phyloP scores from a whole-genome alignment of 2,113 vertebrate genomes.

The Hyperopisus bebe region DNA sequence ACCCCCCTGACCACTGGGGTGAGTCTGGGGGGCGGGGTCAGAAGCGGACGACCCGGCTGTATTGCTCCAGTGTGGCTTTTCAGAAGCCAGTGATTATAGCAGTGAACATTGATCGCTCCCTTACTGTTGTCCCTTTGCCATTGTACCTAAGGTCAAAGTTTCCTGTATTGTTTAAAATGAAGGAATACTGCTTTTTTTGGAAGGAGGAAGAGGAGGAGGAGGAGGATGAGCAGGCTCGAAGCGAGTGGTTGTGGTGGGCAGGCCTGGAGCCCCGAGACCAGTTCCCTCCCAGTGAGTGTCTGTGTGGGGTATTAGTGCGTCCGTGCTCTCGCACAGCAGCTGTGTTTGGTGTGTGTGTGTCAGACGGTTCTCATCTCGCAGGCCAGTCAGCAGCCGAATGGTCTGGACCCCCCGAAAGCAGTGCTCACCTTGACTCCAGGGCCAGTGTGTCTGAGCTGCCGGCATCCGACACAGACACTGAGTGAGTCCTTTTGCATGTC shows the following conservation, averaged over 20 bases:
- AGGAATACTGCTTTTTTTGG: not conserved
- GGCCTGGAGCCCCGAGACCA: not conserved
- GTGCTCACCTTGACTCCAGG: slow-evolving; percentile 41
- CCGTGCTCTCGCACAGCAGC: not conserved
- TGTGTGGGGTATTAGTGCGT: not conserved
- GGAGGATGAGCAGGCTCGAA: not conserved
- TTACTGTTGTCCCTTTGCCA: not conserved
- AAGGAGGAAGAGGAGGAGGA: not conserved
- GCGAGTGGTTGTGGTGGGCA: not conserved
- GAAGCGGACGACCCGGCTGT: not conserved
- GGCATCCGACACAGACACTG: slow-evolving; percentile 56
- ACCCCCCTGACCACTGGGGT: not conserved
- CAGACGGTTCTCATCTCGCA: slow-evolving; percentile 12
- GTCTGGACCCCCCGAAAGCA: slow-evolving; percentile 39
- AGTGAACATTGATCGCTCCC: not conserved
- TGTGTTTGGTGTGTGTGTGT: not conserved
- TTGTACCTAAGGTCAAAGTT: not conserved
- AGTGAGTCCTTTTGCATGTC: slow-evolving; percentile 46
- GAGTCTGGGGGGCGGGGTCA: not conserved
- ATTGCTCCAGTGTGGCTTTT: not conserved
- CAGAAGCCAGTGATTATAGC: not conserved
- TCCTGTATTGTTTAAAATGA: not conserved
- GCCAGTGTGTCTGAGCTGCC: slow-evolving; percentile 48
- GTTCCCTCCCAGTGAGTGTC: not conserved
- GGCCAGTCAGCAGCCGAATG: slow-evolving; percentile 28